These are phyloP conservation scores for Spea bombifrons DNA, from an alignment of 2,113 vertebrate genomes.

Conservation along the genomic window DNA sequence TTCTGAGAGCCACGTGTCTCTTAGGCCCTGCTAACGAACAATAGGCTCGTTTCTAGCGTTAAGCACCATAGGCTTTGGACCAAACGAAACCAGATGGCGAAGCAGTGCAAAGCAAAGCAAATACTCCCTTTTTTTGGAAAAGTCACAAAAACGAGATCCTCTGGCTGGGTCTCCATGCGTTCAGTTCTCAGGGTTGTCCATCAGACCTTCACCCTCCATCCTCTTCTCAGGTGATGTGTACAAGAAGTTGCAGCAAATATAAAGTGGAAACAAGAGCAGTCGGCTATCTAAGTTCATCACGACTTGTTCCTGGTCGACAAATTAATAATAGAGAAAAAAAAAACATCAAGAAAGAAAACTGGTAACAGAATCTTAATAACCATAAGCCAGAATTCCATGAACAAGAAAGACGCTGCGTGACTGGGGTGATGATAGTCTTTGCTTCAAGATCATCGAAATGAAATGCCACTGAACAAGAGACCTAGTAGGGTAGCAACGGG, in stretches of 20 bases:
- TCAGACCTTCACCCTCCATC: constrained; percentile 54
- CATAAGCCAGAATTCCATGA: too few species aligned
- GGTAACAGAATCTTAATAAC: too few species aligned
- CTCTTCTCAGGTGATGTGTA: constrained; percentile 83
- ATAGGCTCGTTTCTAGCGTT: not conserved
- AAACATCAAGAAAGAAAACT: not conserved
- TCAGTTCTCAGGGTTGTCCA: constrained; percentile 55
- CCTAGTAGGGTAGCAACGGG: too few species aligned
- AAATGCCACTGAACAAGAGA: too few species aligned
- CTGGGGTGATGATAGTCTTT: too few species aligned
- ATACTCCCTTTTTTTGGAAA: constrained; percentile 7
- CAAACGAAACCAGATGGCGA: not conserved
- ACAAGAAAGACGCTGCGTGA: too few species aligned
- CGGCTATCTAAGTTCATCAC: constrained; percentile 96
- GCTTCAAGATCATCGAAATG: too few species aligned
- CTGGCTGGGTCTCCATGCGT: not conserved
- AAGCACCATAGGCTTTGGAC: not conserved
- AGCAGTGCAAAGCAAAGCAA: constrained; percentile 1
- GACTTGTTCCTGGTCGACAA: constrained; percentile 80
- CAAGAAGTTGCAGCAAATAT: constrained; percentile 95
- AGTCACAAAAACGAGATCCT: not conserved
- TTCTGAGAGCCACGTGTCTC: not conserved
- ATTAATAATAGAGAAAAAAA: not conserved
- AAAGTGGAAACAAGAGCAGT: constrained; percentile 88
- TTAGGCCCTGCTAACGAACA: not conserved